These are phyloP conservation scores for Aphelenchoides avenae DNA, from an alignment of 1,140 invertebrate species.

Conservation along the genomic window DNA sequence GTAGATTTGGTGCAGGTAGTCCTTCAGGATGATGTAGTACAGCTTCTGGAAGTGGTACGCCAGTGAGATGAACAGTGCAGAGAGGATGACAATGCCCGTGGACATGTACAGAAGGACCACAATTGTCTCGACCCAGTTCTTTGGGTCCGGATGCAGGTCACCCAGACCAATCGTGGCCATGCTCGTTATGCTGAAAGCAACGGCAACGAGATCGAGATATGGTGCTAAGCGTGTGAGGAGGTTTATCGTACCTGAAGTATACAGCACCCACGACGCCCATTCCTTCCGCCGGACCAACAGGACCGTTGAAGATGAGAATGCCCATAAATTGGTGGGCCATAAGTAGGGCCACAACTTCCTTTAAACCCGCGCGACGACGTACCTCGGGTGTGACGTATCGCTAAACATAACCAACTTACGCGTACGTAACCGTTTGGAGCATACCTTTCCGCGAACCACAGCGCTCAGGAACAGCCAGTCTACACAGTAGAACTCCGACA, in stretches of 20 bases:
- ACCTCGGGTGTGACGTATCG: no score
- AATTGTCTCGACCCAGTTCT: slow-evolving; percentile 4
- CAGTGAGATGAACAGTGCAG: slow-evolving; percentile 5
- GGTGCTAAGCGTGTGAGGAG: no score
- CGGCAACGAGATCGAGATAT: no score
- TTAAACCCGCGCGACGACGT: no score
- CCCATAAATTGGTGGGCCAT: slow-evolving; percentile 23
- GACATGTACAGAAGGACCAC: slow-evolving; percentile 6
- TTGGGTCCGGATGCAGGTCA: slow-evolving; percentile 1
- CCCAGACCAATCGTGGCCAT: slow-evolving; percentile 14
- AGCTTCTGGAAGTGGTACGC: slow-evolving; percentile 9
- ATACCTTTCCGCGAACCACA: slow-evolving; percentile 16
- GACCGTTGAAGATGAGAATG: slow-evolving; percentile 19
- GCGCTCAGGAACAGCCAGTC: slow-evolving; percentile 15
- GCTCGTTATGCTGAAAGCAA: background rate
- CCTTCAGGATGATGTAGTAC: background rate
- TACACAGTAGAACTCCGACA: slow-evolving; percentile 20
- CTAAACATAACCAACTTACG: no score
- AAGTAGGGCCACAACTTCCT: no score
- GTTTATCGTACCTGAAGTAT: background rate
- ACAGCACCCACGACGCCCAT: slow-evolving; percentile 5
- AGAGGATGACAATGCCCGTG: slow-evolving; percentile 1
- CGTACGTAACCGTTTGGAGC: no score
- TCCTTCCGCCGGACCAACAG: slow-evolving; percentile 20
- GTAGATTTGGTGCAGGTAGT: slow-evolving; percentile 1